Conservation (phyloP, 2,113 vertebrate genomes). For the Gopherus evgoodei region DNA sequence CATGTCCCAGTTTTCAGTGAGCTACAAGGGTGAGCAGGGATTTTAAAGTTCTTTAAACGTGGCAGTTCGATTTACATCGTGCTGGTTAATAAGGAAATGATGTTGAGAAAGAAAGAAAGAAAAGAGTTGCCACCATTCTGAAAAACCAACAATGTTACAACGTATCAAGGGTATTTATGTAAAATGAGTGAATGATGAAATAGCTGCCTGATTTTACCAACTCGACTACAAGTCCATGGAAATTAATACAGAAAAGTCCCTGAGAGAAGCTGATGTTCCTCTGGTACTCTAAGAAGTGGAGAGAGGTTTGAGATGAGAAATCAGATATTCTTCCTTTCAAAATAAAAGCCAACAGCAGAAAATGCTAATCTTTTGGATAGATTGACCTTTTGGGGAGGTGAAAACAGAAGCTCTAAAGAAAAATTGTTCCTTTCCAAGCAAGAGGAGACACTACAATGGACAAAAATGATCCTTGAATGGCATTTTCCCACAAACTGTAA, state of each 20-base stretch:
- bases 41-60: conserved; percentile 56
- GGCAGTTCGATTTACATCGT: background rate
- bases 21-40: conserved; percentile 39
- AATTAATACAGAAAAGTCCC: background rate
- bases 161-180: background rate
- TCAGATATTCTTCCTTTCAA: background rate
- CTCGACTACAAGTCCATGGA: background rate
- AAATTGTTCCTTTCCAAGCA: background rate
- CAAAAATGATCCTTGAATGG: background rate
- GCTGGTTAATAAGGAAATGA: background rate
- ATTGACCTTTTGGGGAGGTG: background rate
- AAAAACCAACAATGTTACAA: background rate
- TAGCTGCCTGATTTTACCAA: background rate
- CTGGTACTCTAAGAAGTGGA: background rate
- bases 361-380: background rate
- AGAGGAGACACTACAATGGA: background rate
- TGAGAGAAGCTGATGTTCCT: background rate
- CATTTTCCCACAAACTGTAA: background rate
- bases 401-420: background rate
- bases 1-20: background rate
- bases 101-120: background rate
- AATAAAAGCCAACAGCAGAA: background rate
- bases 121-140: background rate
- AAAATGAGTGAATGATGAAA: background rate
- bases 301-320: background rate